Evolutionary conservation across 2,888 invertebrate species (phyloP), one percentile per base, ranked within the genome.

Genomic region (Hipparchia semele): DNA sequence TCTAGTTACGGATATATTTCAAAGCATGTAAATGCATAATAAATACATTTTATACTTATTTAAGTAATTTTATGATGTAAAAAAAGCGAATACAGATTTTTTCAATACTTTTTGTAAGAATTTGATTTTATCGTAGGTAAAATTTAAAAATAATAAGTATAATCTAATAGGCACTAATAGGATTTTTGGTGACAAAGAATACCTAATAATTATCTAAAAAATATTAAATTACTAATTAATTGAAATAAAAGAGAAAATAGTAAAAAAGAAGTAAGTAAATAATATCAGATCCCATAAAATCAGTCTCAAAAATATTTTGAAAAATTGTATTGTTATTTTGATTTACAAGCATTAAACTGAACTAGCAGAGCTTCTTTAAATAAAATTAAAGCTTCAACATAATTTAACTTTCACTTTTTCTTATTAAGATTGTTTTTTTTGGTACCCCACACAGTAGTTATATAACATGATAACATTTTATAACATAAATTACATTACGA

Each of bases 1-100:
- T n/a, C n/a, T n/a, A n/a, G n/a, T n/a, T 53, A 69, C 23, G 33
- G 61, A 72, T 74, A 74, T 69, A 75, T 72, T 68, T 45, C 54
- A 51, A 74, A 74, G 70, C 70, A 70, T 75, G 64, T 74, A 75
- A 74, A 75, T 74, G 72, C 74, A 67, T 72, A 72, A 68, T 75
- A 73, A 75, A 76, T 71, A 74, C 56, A 70, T 59, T 68, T 73
- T 74, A 69, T 66, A 39, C 60, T 73, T 66, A 39, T 56, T 73
- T 69, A 62, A 69, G 12, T 60, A 1, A 60, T 60, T 54, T 68
- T 53, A 39, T 33, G 60, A 61, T 33, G 49, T 51, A 65, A 13
- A 60, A 13, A 60, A 59, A 68, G 60, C 54, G 66, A 67, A 71
- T 65, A 68, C 56, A 62, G 61, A 65, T 62, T 61, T 69, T 62